Conservation (phyloP, 2,888 invertebrate species). For the Cyaniris semiargus region DNA sequence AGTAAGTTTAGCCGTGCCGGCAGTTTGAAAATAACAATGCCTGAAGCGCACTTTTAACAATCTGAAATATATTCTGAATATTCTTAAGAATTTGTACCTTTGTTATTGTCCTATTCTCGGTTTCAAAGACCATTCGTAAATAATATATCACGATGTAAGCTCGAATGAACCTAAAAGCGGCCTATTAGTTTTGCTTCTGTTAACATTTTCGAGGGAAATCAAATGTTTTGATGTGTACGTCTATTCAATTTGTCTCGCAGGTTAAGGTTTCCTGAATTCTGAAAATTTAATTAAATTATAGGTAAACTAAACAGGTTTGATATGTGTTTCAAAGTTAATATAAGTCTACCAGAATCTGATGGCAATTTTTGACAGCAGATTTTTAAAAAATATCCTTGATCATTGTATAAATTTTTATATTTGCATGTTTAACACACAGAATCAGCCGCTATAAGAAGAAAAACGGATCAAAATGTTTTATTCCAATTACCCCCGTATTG, state of each 20-base stretch:
- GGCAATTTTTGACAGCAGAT: too few species aligned
- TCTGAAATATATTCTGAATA: conserved; percentile 12
- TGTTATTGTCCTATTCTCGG: conserved; percentile 10
- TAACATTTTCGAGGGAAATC: conserved; percentile 5
- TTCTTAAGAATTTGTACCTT: neutral
- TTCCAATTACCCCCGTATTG: too few species aligned
- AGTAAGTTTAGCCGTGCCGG: neutral
- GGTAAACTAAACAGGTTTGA: neutral
- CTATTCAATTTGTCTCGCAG: neutral
- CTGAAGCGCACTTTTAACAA: conserved; percentile 22
- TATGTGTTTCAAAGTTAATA: too few species aligned
- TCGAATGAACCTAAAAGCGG: conserved; percentile 1
- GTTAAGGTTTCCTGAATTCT: neutral
- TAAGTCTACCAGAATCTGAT: too few species aligned
- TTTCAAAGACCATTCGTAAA: conserved; percentile 21
- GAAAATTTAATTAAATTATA: neutral
- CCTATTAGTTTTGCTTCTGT: conserved; percentile 5
- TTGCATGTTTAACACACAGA: too few species aligned
- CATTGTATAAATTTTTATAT: too few species aligned
- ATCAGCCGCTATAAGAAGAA: too few species aligned
- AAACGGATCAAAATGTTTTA: too few species aligned
- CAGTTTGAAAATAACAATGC: neutral
- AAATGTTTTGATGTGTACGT: neutral
- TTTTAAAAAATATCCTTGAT: too few species aligned
- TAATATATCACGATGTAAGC: conserved; percentile 15